These are phyloP conservation scores for Atta colombica DNA, from an alignment of 1,140 invertebrate genomes.

Conservation along the genomic window DNA sequence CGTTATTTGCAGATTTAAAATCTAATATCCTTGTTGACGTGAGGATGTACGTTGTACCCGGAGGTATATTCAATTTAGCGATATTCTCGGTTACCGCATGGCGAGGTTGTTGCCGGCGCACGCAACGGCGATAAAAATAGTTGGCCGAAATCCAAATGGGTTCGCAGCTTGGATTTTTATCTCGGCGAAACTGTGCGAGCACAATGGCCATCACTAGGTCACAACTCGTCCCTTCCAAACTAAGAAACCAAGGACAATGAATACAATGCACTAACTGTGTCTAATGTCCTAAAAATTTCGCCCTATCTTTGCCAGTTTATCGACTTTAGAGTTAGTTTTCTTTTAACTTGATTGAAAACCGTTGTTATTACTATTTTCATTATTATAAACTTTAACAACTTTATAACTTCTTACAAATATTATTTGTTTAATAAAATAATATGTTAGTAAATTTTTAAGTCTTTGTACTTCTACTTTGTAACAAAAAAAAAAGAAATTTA, in stretches of 20 bases:
- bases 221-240: constrained; percentile 37
- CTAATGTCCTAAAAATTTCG: neutral
- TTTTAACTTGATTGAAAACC: neutral
- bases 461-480: too few relatives aligned
- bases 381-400: neutral
- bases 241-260: constrained; percentile 60
- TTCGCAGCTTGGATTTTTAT: constrained; percentile 70
- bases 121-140: constrained; percentile 74
- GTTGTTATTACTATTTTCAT: neutral
- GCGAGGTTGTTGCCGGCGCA: constrained; percentile 62
- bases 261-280: constrained; percentile 66
- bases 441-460: too few relatives aligned
- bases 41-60: constrained; percentile 31
- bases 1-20: constrained; percentile 60
- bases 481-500: too few relatives aligned
- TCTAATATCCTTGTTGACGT: constrained; percentile 62
- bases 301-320: neutral
- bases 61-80: constrained; percentile 73
- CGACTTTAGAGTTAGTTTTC: neutral
- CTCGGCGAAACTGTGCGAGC: constrained; percentile 41
- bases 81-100: constrained; percentile 65
- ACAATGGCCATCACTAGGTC: constrained; percentile 66
- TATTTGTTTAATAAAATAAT: neutral
- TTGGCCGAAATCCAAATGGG: constrained; percentile 73
- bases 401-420: neutral